phyloP scores from a whole-genome alignment of 2,797 vertebrate species.

The Phoxinus dragarum region DNA sequence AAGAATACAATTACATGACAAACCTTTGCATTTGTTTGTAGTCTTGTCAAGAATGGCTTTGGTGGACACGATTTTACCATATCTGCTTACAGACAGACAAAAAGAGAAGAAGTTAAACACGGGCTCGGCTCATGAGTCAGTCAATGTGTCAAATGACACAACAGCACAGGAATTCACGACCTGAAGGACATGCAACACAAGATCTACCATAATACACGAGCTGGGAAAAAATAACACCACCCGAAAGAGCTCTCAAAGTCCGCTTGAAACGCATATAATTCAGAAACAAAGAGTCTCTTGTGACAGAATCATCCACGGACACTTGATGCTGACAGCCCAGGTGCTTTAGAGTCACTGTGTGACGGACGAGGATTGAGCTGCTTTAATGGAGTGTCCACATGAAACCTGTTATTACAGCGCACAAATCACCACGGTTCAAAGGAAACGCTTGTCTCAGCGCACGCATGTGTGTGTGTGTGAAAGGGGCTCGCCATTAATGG shows the following conservation, averaged over 20 bases:
- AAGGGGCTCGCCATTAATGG: conserved; percentile 21
- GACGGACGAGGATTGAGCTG: conserved; percentile 10
- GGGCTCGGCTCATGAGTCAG: conserved; percentile 38
- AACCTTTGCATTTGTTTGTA: conserved; percentile 99
- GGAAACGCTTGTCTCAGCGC: conserved; percentile 28
- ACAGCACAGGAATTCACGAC: conserved; percentile 52
- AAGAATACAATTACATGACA: conserved; percentile 53
- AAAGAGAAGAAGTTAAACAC: conserved; percentile 33
- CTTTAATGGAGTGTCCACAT: conserved; percentile 35
- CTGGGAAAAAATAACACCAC: conserved; percentile 35
- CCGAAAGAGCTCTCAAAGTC: conserved; percentile 8
- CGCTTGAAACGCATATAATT: conserved; percentile 28
- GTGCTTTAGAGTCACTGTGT: conserved; percentile 35
- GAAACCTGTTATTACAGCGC: conserved; percentile 56
- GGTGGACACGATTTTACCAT: conserved; percentile 98
- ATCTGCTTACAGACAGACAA: conserved; percentile 78
- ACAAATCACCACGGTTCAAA: conserved; percentile 51
- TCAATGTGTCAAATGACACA: conserved; percentile 43
- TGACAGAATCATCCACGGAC: conserved; percentile 40
- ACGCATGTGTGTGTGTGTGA: conserved; percentile 30
- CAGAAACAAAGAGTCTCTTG: conserved; percentile 55
- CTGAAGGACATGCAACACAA: conserved; percentile 46
- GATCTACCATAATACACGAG: conserved; percentile 24
- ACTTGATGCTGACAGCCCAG: conserved; percentile 22
- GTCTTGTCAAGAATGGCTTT: conserved; percentile 99